Conservation (phyloP, 2,888 invertebrate genomes). For the Agrypnus murinus region DNA sequence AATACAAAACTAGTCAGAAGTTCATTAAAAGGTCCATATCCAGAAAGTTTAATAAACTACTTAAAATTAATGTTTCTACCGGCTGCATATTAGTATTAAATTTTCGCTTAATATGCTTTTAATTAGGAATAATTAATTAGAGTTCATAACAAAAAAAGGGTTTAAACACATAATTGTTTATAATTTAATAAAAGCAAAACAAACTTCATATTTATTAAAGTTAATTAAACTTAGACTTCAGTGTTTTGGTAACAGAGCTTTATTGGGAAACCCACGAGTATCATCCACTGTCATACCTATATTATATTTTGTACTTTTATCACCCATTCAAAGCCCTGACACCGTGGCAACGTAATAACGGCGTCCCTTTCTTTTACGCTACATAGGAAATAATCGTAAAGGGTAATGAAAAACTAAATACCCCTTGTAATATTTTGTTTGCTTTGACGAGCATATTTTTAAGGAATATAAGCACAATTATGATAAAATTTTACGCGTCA, state of each 20-base stretch:
- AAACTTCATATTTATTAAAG: too few species aligned
- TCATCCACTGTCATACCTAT: constrained; percentile 3
- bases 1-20: too few species aligned
- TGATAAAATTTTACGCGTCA: not conserved
- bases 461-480: constrained; percentile 5
- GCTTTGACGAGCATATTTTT: not conserved
- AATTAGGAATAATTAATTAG: too few species aligned
- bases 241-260: not conserved
- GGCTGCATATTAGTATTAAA: too few species aligned
- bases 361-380: constrained; percentile 12
- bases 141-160: too few species aligned
- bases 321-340: constrained; percentile 4
- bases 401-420: not conserved
- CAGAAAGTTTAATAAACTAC: too few species aligned
- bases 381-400: constrained; percentile 12
- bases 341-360: constrained; percentile 12
- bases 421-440: not conserved
- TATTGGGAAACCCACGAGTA: not conserved
- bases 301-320: constrained; percentile 17
- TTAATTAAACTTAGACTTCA: not conserved
- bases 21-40: too few species aligned
- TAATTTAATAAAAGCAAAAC: too few species aligned
- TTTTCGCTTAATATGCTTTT: too few species aligned
- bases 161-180: too few species aligned
- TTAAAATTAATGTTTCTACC: too few species aligned